Conservation (phyloP, 2,888 invertebrate species). For the Drosophila monieri region DNA sequence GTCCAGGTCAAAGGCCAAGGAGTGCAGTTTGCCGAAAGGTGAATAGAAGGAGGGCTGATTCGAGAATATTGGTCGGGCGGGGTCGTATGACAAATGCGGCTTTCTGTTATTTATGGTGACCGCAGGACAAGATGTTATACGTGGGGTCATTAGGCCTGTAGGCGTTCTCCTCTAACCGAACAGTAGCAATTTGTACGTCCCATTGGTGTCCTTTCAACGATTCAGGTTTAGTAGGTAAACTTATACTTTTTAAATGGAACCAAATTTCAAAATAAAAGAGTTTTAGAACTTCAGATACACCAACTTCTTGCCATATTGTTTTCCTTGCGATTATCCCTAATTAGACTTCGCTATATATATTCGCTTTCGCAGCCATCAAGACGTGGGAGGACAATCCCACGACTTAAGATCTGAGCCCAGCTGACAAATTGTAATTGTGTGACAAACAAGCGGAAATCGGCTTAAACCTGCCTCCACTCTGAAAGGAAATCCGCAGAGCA, state of each 20-base stretch:
- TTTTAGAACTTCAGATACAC: background rate
- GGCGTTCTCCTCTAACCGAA: slow-evolving; percentile 14
- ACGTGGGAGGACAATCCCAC: slow-evolving; percentile 32
- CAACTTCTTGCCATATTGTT: background rate
- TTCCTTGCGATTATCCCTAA: slow-evolving; percentile 67
- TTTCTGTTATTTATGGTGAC: slow-evolving; percentile 79
- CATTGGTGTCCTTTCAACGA: slow-evolving; percentile 12
- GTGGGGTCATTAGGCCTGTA: slow-evolving; percentile 71
- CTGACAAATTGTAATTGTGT: slow-evolving; percentile 79
- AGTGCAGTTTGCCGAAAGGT: slow-evolving; percentile 52
- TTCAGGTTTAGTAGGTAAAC: background rate
- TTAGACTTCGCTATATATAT: slow-evolving; percentile 61
- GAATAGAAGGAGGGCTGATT: slow-evolving; percentile 9
- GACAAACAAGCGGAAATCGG: slow-evolving; percentile 78
- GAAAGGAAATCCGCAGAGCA: slow-evolving; percentile 19
- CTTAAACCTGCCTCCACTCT: slow-evolving; percentile 52
- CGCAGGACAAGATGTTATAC: slow-evolving; percentile 78
- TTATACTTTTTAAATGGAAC: slow-evolving; percentile 7
- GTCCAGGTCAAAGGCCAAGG: slow-evolving; percentile 46
- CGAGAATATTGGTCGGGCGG: slow-evolving; percentile 18
- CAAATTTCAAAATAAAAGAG: background rate
- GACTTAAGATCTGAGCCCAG: slow-evolving; percentile 57
- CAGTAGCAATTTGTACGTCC: slow-evolving; percentile 23
- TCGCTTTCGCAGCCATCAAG: slow-evolving; percentile 20
- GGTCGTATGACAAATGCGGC: slow-evolving; percentile 79